Conservation (phyloP, 1,140 invertebrate genomes). For the Hyphantria cunea region DNA sequence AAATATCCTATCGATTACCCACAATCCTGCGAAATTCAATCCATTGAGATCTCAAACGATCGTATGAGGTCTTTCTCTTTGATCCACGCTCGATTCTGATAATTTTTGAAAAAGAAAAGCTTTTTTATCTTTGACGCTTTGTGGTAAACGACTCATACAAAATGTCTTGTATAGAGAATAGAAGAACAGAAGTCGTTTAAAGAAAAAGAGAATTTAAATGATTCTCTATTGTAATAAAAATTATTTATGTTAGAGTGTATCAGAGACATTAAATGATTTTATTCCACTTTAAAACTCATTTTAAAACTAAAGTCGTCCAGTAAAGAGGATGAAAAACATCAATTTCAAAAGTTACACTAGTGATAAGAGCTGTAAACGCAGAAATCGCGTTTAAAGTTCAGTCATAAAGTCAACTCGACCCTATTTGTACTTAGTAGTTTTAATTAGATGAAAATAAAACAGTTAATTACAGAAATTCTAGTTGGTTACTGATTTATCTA, state of each 20-base stretch:
- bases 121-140: constrained; percentile 8
- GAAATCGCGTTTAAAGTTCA: too few species aligned
- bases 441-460: too few species aligned
- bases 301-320: constrained; percentile 45
- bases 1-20: constrained; percentile 29
- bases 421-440: too few species aligned
- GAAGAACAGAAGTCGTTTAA: neutral
- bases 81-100: constrained; percentile 10
- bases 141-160: constrained; percentile 24
- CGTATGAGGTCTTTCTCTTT: constrained; percentile 10
- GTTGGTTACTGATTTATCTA: too few species aligned
- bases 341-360: constrained; percentile 51
- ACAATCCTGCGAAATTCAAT: constrained; percentile 27
- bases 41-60: constrained; percentile 18
- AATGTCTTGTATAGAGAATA: constrained; percentile 12
- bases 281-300: constrained; percentile 52
- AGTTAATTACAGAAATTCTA: too few species aligned
- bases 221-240: neutral
- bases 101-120: constrained; percentile 23
- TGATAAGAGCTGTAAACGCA: too few species aligned
- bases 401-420: too few species aligned
- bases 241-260: neutral
- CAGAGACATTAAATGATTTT: constrained; percentile 35
- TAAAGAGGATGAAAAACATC: constrained; percentile 51
- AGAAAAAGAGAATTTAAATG: constrained; percentile 6